These are phyloP conservation scores for Mylabris phalerata DNA, from an alignment of 1,140 invertebrate genomes.

Conservation along the genomic window DNA sequence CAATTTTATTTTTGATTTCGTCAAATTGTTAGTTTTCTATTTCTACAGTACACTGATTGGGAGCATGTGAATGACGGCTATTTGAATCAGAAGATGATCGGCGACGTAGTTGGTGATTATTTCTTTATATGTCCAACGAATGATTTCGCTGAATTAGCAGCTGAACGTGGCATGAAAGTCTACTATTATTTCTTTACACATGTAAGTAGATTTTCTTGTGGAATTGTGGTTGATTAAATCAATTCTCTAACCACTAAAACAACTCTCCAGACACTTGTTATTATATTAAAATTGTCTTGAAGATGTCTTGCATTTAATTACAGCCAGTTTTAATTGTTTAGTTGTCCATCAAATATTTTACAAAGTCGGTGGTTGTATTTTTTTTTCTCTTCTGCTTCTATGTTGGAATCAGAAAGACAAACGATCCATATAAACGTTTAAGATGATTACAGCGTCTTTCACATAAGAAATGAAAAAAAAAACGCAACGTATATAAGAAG, in stretches of 20 bases:
- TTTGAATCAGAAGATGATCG: conserved; percentile 76
- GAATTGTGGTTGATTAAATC: not conserved
- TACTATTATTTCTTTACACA: conserved; percentile 94
- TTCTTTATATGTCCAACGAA: conserved; percentile 92
- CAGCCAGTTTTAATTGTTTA: too few species aligned
- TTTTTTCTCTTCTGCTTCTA: too few species aligned
- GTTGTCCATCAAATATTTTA: too few species aligned
- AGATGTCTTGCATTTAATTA: too few species aligned
- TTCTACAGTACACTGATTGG: conserved; percentile 81
- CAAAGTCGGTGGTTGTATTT: too few species aligned
- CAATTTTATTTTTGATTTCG: conserved; percentile 2
- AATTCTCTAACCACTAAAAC: too few species aligned
- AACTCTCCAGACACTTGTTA: too few species aligned
- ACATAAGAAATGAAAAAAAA: not conserved
- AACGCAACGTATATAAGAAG: too few species aligned
- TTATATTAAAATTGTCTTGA: too few species aligned
- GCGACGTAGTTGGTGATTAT: conserved; percentile 85
- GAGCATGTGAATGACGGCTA: conserved; percentile 72
- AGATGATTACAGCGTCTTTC: conserved; percentile 11
- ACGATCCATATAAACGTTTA: conserved; percentile 5
- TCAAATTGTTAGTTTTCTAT: not conserved
- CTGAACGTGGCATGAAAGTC: conserved; percentile 71
- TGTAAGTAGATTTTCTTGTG: conserved; percentile 50
- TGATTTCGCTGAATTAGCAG: conserved; percentile 77
- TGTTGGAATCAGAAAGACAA: not conserved